Base-by-base conservation (phyloP, 1,140 invertebrate species). In the Patella vulgata region DNA sequence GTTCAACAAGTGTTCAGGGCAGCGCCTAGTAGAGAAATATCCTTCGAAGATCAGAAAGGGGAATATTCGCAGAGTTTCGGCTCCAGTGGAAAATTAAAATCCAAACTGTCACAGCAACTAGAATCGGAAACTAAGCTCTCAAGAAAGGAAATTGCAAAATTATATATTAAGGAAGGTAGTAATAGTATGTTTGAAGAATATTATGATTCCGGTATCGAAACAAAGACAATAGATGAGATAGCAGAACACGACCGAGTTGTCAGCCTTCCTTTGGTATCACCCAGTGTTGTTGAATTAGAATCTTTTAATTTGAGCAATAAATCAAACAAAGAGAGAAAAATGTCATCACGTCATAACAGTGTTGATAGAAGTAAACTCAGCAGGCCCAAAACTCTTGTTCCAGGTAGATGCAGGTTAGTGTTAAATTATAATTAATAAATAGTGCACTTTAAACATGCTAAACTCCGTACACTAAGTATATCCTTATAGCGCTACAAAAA, bases 131-230 rank as follows among this genome's bases (percentile, higher is more conserved):
- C 52, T 19, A 61, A 50, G 30, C 36, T 62, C n/a, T 52, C 43
- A 27, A 59, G 59, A 14, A 52, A 59, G 11, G 70, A 75, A 47
- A 68, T 74, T 1, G 59, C 58, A 42, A 53, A 66, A 14, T 56
- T 62, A 25, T 79, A 68, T 56, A 27, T 70, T 8, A 62, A 68
- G 42, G 73, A 71, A 54, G 71, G 73, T 21, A 76, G 73, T 59
- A 66, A 66, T 47, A 81, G 77, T 52, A 77, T 79, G 63, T 79
- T 79, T 68, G 75, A 81, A 58, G 77, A 79, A 62, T 81, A 81
- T 55, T 79, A 78, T 71, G 70, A 72, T 27, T 71, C 72, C 9
- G 61, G 54, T 25, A 68, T 68, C 9, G 70, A 75, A 63, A 66
- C 60, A 9, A 73, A 76, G 59, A 74, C 73, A 1, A 76, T 77